Base-by-base conservation (phyloP, 2,797 vertebrate species). In the Acropternis orthonyx region DNA sequence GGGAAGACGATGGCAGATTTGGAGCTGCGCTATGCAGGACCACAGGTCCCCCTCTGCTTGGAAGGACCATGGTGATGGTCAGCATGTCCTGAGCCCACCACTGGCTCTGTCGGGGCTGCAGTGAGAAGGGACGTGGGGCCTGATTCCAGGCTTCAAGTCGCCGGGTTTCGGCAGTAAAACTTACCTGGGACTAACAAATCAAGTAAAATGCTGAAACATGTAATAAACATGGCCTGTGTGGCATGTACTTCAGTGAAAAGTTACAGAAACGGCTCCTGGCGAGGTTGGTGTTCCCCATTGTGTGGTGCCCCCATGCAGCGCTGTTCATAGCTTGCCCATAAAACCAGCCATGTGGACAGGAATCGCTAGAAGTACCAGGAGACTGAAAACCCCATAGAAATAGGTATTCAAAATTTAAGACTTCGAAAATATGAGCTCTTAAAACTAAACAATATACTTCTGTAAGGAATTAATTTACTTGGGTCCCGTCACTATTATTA, bases 221-320 rank as follows among this genome's bases (percentile, higher is more conserved):
- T 67, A 96, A 92, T 97, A 97, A 97, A 96, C 71, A 43, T 86
- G 73, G 92, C 18, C 74, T 81, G 88, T 1, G 2, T 92, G 87
- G 86, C 12, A 0, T 76, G 92, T 92, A 93, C 96, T 84, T 83
- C 71, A 88, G 85, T 79, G 91, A 96, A 86, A 96, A 95, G 69
- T 93, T 93, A 86, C 93, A 96, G 73, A 81, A 97, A 96, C 3
- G 7, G 75, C 92, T 96, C 89, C 92, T 66, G 91, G 92, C 89
- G 28, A 94, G 95, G 95, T 90, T 95, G 95, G 96, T 97, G 96
- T 96, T 96, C 96, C 94, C 95, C 86, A 81, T 96, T 96, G 95
- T 95, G 95, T 7, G 0, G 85, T 96, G 96, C 95, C 96, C 93
- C 94, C 85, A 94, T 85, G 95, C 90, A 89, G 95, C 54, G 94